Conservation (phyloP, 2,888 invertebrate genomes). For the Plutella xylostella region DNA sequence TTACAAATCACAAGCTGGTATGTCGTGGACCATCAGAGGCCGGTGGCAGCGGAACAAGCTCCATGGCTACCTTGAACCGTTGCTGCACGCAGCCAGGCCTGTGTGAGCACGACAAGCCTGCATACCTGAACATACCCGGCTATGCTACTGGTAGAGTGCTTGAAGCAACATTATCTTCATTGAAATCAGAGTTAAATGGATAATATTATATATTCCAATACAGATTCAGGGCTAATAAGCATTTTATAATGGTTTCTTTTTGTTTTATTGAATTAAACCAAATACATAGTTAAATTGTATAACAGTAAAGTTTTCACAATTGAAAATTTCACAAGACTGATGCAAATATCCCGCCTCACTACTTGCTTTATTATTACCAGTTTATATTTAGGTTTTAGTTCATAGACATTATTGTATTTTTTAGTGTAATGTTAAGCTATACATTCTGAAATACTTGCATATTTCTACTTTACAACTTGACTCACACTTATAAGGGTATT, state of each 20-base stretch:
- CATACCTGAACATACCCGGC: constrained; percentile 63
- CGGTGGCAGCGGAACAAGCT: constrained; percentile 33
- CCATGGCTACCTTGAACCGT: constrained; percentile 33
- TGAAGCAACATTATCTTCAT: constrained; percentile 58
- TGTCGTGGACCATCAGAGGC: constrained; percentile 47
- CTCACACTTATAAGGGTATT: background rate
- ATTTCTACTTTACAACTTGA: background rate
- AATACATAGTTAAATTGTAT: constrained; percentile 8
- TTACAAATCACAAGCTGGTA: constrained; percentile 61
- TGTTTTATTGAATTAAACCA: constrained; percentile 4
- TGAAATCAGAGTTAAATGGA: constrained; percentile 65
- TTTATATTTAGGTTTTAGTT: constrained; percentile 58
- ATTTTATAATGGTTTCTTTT: constrained; percentile 6
- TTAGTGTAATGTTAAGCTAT: background rate
- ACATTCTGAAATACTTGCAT: background rate
- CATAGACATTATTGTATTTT: constrained; percentile 40
- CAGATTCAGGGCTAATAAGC: constrained; percentile 3
- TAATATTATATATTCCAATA: constrained; percentile 20
- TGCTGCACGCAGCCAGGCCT: constrained; percentile 62
- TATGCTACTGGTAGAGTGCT: constrained; percentile 57
- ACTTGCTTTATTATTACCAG: constrained; percentile 71
- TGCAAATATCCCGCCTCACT: constrained; percentile 71
- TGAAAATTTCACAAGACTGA: constrained; percentile 70
- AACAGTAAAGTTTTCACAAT: constrained; percentile 41
- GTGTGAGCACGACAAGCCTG: constrained; percentile 66